These are phyloP conservation scores for Cacatua alba DNA, from an alignment of 2,113 vertebrate genomes.

Conservation along the genomic window DNA sequence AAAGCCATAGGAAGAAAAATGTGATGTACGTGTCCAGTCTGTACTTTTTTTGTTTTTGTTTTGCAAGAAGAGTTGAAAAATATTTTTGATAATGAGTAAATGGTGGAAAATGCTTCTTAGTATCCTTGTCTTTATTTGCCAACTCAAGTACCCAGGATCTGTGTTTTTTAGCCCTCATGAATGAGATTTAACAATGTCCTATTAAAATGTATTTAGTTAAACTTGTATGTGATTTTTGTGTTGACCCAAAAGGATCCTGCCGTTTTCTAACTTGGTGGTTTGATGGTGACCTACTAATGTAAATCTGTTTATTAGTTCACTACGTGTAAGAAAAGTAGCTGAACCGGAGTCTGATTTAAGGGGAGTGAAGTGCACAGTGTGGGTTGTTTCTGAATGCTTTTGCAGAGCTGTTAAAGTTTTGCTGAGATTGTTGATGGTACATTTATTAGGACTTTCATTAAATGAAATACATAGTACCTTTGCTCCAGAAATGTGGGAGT, in stretches of 20 bases:
- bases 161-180: slow-evolving; percentile 73
- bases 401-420: slow-evolving; percentile 63
- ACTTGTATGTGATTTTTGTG: slow-evolving; percentile 80
- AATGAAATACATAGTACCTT: slow-evolving; percentile 55
- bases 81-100: slow-evolving; percentile 97
- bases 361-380: neutral
- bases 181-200: slow-evolving; percentile 74
- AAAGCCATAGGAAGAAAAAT: slow-evolving; percentile 93
- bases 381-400: slow-evolving; percentile 40
- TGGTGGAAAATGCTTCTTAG: slow-evolving; percentile 88
- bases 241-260: slow-evolving; percentile 77
- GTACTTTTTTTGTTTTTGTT: slow-evolving; percentile 85
- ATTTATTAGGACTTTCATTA: slow-evolving; percentile 58
- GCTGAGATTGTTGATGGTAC: slow-evolving; percentile 64
- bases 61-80: slow-evolving; percentile 90
- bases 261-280: slow-evolving; percentile 50
- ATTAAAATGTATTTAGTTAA: slow-evolving; percentile 82
- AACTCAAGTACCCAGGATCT: slow-evolving; percentile 77
- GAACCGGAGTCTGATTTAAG: neutral
- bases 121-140: slow-evolving; percentile 88
- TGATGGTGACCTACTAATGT: slow-evolving; percentile 66
- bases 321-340: slow-evolving; percentile 51
- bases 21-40: slow-evolving; percentile 86
- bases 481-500: slow-evolving; percentile 39
- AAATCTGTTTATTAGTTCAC: slow-evolving; percentile 62